Conservation (phyloP, 2,113 vertebrate genomes). For the Scalopus aquaticus region DNA sequence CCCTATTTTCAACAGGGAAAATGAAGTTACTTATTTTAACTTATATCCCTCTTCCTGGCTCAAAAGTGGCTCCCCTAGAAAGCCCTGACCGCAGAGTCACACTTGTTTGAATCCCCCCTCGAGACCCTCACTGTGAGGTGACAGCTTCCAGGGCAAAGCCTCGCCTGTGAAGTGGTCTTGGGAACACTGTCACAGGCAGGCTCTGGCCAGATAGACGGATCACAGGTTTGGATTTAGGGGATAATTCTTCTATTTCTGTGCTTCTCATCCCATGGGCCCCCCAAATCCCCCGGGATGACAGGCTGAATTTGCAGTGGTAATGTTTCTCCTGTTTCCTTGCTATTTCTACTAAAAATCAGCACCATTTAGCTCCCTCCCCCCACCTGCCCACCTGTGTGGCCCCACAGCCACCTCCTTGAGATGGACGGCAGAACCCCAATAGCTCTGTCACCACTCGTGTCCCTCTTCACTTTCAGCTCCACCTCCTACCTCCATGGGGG, state of each 20-base stretch:
- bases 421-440: not conserved
- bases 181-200: not conserved
- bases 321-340: not conserved
- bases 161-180: not conserved
- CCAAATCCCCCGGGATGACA: not conserved
- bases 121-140: not conserved
- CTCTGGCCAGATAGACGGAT: not conserved
- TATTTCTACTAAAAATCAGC: not conserved
- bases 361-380: fast-evolving
- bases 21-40: not conserved
- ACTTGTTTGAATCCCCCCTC: not conserved
- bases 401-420: not conserved
- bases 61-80: not conserved
- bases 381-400: not conserved
- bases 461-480: not conserved
- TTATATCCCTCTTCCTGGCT: not conserved
- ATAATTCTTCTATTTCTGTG: slow-evolving; percentile 47
- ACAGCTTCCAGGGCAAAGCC: slow-evolving; percentile 1
- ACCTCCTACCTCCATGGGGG: not conserved
- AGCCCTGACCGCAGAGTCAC: not conserved
- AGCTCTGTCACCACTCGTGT: not conserved
- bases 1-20: not conserved
- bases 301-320: not conserved
- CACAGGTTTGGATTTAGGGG: not conserved
- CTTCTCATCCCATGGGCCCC: not conserved